Evolutionary conservation across 2,888 invertebrate genomes (phyloP), one percentile per base, ranked within the genome.

Genomic region (Trichopria drosophilae): DNA sequence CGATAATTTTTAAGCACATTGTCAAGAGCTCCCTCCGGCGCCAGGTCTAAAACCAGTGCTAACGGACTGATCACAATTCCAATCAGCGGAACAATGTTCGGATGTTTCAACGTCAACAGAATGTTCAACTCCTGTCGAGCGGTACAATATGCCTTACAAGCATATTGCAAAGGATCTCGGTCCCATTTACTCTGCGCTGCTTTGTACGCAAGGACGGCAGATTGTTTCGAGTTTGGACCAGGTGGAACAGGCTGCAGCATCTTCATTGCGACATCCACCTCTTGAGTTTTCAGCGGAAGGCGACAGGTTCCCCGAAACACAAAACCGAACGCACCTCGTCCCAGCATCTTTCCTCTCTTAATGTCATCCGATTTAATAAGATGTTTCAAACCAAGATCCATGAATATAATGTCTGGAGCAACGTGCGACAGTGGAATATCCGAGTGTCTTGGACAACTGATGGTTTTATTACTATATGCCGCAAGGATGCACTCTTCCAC

Each of bases 321-420:
- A 64, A 97, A 95, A 3, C 98, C 98, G 79, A 98, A 99, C 0
- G 97, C 96, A 2, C 99, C 99, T n/a, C 96, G 85, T 0, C 98
- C 98, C 24, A 94, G 80, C 41, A 91, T 77, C 1, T 84, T 81
- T 0, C 86, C 87, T 50, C 89, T 81, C 34, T 86, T 83, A 3
- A 99, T 84, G 63, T 88, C 86, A 53, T 92, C 90, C 54, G 90
- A 85, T 59, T 87, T 85, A 10, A 97, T 88, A 7, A 93, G 81
- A 61, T 88, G 84, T 26, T 85, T 81, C 36, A 88, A 86, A 10
- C 90, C 90, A 44, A 97, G 81, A 77, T 98, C 98, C 57, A 92
- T 81, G 62, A 98, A 92, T 29, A 94, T 81, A 82, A 91, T 88
- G 75, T 98, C 98, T 0, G 97, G 96, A 3, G 97, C 95, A n/a